phyloP scores from a whole-genome alignment of 92 coral and sea anemone species.

The Meandrina meandrites region DNA sequence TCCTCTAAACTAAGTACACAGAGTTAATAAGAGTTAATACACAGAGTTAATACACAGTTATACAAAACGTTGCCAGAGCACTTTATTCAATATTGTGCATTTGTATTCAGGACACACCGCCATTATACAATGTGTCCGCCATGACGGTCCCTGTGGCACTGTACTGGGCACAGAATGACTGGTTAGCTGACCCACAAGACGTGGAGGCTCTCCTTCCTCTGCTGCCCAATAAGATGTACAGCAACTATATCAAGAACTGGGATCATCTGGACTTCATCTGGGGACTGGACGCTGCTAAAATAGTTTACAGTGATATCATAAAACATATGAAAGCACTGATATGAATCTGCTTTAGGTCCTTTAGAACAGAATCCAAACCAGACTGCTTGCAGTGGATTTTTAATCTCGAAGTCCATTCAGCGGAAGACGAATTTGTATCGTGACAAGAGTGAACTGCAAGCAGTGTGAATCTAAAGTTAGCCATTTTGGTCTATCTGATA shows the following conservation, averaged over 20 bases:
- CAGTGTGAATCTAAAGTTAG: neutral
- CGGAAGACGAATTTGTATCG: too few relatives aligned
- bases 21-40: neutral
- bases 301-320: constrained; percentile 64
- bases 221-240: constrained; percentile 44
- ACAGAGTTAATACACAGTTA: too few relatives aligned
- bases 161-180: constrained; percentile 73
- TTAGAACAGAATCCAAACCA: neutral
- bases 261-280: constrained; percentile 84
- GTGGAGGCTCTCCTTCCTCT: constrained; percentile 52
- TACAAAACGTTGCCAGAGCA: neutral
- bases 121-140: constrained; percentile 57
- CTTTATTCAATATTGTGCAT: neutral
- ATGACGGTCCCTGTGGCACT: constrained; percentile 65
- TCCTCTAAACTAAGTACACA: too few relatives aligned
- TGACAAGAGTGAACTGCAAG: neutral
- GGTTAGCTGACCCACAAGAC: constrained; percentile 75
- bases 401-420: too few relatives aligned
- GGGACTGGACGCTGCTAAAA: constrained; percentile 72
- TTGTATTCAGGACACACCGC: constrained; percentile 62
- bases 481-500: too few relatives aligned
- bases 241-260: constrained; percentile 54
- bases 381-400: too few relatives aligned
- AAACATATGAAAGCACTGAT: constrained; percentile 5
- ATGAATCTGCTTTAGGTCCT: too few relatives aligned